Evolutionary conservation across 2,888 invertebrate species (phyloP), one percentile per base, ranked within the genome.

Genomic region (Protonemura montana): DNA sequence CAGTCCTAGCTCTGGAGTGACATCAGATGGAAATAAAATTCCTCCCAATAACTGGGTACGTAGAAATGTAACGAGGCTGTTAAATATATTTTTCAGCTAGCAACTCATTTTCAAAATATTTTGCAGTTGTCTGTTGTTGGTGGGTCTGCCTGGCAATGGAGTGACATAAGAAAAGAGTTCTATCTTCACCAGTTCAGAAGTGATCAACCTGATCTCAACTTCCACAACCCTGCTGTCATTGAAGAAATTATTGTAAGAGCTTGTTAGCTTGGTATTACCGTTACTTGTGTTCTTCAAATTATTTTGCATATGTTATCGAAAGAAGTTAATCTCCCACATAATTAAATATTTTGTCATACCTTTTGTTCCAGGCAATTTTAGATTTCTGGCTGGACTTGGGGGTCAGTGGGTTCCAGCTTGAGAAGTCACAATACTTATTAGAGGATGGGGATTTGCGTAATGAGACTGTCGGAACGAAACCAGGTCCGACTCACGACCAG

Each of bases 391-490:
- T 98, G 88, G 92, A 93, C 3, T 92, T 94, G 1, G 98, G 98
- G 0, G 95, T 97, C 0, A 94, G 93, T 88, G 99, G 99, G 2
- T 94, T 99, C 89, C 94, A 97, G 89, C 91, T 97, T 28, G 92
- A 92, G 81, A 94, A 95, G 86, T 95, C 94, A 0, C 94, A 95
- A 16, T 94, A 94, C 89, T 92, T 96, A 88, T 91, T 96, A 0
- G 94, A 95, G 87, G 93, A 95, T 91, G 87, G 90, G 0, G 90
- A 91, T 0, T 91, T 94, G 0, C 91, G 91, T 0, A 91, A 94
- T 87, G 95, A 95, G 88, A 88, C 90, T 26, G 88, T 89, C 5
- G 89, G 88, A 26, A 90, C 89, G 0, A 91, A 90, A 13, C 89
- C 89, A 26, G 89, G 89, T 21, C 90, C 91, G 30, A 91, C 91